These are phyloP conservation scores for Synanceia verrucosa DNA, from an alignment of 2,797 vertebrate genomes.

Conservation along the genomic window DNA sequence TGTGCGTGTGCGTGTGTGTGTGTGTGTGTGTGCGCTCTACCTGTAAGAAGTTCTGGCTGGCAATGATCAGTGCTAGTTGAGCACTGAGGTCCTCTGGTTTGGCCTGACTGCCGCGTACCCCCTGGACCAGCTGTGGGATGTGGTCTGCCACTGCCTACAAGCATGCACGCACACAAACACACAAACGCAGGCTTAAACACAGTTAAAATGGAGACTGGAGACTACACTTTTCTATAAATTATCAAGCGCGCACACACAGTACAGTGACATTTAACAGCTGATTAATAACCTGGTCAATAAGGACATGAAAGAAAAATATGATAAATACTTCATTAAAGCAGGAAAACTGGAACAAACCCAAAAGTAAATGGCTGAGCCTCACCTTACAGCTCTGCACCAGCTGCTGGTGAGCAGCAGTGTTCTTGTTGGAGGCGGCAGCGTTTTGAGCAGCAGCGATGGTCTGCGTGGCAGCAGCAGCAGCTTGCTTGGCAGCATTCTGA, in stretches of 20 bases:
- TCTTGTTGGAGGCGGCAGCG: slow-evolving; percentile 96
- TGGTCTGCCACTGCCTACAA: slow-evolving; percentile 93
- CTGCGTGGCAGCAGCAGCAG: slow-evolving; percentile 95
- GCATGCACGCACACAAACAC: background rate
- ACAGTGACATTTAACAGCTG: background rate
- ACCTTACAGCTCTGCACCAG: slow-evolving; percentile 99
- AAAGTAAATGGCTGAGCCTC: slow-evolving; percentile 20
- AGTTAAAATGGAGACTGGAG: background rate
- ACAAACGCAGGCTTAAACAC: background rate
- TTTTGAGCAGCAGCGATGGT: slow-evolving; percentile 98
- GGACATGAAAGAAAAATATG: background rate
- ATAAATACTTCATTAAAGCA: background rate
- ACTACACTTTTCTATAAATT: background rate
- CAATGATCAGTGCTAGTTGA: slow-evolving; percentile 94
- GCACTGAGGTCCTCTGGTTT: slow-evolving; percentile 94
- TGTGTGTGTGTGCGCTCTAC: slow-evolving; percentile 56
- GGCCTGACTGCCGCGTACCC: slow-evolving; percentile 94
- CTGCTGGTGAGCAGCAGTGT: slow-evolving; percentile 94
- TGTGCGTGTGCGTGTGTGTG: background rate
- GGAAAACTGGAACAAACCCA: background rate
- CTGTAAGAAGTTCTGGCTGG: slow-evolving; percentile 98
- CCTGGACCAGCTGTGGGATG: slow-evolving; percentile 97
- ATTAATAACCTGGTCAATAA: background rate
- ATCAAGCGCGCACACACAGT: background rate
- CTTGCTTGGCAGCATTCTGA: slow-evolving; percentile 96